Conservation (phyloP, 2,113 vertebrate genomes). For the Trematocara unimaculatum region DNA sequence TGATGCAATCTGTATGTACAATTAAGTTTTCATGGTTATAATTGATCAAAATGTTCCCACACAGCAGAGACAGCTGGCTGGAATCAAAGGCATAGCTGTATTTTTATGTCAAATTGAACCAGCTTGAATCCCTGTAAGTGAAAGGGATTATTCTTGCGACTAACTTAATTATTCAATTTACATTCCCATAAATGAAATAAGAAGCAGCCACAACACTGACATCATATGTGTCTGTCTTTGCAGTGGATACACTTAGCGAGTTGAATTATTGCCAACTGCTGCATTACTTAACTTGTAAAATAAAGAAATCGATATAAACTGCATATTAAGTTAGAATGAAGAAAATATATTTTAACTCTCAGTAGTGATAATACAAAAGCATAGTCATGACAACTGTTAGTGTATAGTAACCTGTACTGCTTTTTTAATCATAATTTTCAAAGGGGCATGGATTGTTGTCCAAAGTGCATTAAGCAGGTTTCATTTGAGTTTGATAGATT, state of each 20-base stretch:
- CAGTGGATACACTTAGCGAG: neutral
- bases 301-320: neutral
- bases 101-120: neutral
- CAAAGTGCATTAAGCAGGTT: neutral
- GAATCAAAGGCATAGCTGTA: neutral
- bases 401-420: neutral
- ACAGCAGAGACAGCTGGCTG: neutral
- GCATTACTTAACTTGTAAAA: neutral
- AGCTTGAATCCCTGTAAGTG: conserved; percentile 14
- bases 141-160: conserved; percentile 14
- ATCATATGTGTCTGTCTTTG: neutral
- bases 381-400: neutral
- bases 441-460: neutral
- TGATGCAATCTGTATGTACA: neutral
- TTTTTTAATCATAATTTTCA: neutral
- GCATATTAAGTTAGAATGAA: neutral
- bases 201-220: neutral
- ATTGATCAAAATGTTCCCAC: neutral
- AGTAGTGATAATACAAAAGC: neutral
- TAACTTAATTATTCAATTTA: conserved; percentile 24
- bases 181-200: neutral
- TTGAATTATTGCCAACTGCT: neutral
- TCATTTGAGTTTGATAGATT: neutral
- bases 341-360: neutral
- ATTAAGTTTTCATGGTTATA: neutral